Evolutionary conservation across 1,140 invertebrate species (phyloP).

Genomic region (Bombus cullumanus): DNA sequence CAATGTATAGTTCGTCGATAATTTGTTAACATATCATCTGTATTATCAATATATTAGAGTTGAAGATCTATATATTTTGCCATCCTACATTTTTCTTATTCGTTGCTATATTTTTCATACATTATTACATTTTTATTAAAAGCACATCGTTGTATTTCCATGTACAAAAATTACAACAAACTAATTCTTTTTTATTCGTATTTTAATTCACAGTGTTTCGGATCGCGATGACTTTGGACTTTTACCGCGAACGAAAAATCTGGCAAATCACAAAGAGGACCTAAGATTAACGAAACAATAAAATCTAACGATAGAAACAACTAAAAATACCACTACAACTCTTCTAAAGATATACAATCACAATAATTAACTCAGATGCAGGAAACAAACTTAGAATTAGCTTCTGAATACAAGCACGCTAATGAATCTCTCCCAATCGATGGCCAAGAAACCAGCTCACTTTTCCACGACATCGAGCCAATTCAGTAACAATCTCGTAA

Average conservation of each 20-base stretch:
- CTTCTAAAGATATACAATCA: background rate
- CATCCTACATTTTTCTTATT: too few species aligned
- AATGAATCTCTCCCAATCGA: conserved; percentile 9
- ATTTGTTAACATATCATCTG: too few species aligned
- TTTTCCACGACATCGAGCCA: conserved; percentile 4
- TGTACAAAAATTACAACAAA: background rate
- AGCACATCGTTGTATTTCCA: too few species aligned
- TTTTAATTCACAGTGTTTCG: background rate
- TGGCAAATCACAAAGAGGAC: too few species aligned
- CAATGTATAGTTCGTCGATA: background rate
- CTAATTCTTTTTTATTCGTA: background rate
- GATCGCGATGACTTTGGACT: background rate
- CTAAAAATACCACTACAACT: background rate
- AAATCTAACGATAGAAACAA: background rate
- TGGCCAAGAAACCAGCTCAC: background rate
- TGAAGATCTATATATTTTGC: too few species aligned
- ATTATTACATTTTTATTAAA: too few species aligned
- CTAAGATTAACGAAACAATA: background rate
- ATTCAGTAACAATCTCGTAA: conserved; percentile 10
- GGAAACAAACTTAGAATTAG: background rate
- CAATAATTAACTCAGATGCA: too few species aligned
- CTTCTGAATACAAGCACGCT: background rate
- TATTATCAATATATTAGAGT: too few species aligned
- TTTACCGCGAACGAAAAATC: background rate
- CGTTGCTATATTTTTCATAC: too few species aligned